Evolutionary conservation across 2,113 vertebrate genomes (phyloP).

Genomic region (Anas platyrhynchos): DNA sequence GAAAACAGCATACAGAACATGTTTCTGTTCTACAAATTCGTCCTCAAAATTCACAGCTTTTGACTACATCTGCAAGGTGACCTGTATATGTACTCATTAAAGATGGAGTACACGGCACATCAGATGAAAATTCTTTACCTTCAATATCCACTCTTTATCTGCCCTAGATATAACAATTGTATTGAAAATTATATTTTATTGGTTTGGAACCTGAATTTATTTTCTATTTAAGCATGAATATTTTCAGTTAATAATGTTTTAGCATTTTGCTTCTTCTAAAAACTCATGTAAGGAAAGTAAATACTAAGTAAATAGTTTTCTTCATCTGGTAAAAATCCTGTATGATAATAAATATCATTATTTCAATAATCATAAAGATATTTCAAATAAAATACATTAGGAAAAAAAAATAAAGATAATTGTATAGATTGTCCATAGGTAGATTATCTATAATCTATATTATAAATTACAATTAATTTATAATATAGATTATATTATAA

Average conservation of each 20-base stretch:
- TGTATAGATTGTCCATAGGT: background rate
- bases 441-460: too few relatives aligned
- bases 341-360: background rate
- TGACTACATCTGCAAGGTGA: background rate
- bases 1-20: background rate
- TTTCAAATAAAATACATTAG: background rate
- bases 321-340: background rate
- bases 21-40: background rate
- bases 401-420: too few relatives aligned
- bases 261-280: background rate
- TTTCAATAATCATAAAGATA: background rate
- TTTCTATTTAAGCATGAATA: background rate
- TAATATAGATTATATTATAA: too few relatives aligned
- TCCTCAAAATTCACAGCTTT: background rate
- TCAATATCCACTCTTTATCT: background rate
- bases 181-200: background rate
- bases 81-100: background rate
- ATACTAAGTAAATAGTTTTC: background rate
- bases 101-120: background rate
- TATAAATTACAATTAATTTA: too few relatives aligned
- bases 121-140: background rate
- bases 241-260: background rate
- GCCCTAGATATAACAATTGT: background rate
- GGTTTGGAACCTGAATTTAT: fast-evolving
- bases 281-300: background rate